These are phyloP conservation scores for Psittacula derbiana DNA, from an alignment of 2,797 vertebrate genomes.

Conservation along the genomic window DNA sequence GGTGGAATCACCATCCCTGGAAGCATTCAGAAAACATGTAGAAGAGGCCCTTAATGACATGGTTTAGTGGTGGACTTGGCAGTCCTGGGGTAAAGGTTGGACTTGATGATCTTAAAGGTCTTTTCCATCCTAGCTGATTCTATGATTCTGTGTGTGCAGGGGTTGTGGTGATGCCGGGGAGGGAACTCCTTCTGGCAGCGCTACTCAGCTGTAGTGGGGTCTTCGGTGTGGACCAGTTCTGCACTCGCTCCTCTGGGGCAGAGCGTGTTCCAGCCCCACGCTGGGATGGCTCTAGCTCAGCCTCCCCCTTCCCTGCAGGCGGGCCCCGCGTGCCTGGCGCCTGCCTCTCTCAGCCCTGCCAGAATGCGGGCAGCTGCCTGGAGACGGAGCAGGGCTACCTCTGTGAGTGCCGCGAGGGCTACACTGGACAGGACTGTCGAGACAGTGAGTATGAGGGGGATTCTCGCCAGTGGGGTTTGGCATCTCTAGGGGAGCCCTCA, in stretches of 20 bases:
- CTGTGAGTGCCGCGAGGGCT: conserved; percentile 75
- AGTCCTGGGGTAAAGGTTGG: neutral
- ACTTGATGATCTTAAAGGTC: neutral
- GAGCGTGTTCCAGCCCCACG: neutral
- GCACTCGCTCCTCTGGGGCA: neutral
- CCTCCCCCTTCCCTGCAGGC: conserved; percentile 29
- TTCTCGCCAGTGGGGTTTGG: neutral
- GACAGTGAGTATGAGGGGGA: conserved; percentile 62
- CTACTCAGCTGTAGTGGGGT: rapidly evolving
- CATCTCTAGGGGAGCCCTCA: neutral
- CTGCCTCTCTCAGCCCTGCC: conserved; percentile 76
- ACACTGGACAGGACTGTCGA: conserved; percentile 68
- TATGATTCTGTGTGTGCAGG: neutral
- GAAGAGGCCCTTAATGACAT: neutral
- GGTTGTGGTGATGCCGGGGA: rapidly evolving
- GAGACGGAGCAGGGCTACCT: conserved; percentile 68
- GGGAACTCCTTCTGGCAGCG: rapidly evolving
- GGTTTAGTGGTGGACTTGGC: neutral
- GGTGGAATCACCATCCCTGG: neutral
- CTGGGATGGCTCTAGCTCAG: neutral
- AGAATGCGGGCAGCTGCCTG: conserved; percentile 76
- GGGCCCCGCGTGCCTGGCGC: neutral
- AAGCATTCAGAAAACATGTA: neutral
- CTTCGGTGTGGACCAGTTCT: neutral
- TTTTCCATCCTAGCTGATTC: neutral